Conservation (phyloP, 2,888 invertebrate genomes). For the Nomada ruficornis region DNA sequence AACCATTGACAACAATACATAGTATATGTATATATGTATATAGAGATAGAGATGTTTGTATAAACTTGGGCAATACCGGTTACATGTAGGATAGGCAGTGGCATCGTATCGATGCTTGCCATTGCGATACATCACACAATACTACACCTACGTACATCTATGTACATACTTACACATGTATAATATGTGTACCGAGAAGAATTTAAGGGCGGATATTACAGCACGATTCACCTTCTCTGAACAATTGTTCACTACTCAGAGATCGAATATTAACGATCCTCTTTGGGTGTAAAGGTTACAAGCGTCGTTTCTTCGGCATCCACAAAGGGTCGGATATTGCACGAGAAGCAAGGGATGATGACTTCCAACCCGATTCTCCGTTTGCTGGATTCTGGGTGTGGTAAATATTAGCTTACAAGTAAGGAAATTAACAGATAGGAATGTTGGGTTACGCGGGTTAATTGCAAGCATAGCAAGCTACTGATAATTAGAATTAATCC, state of each 20-base stretch:
- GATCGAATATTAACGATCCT: conserved; percentile 7
- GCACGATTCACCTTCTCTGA: too few species aligned
- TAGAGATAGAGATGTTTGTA: background rate
- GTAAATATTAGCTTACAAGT: conserved; percentile 29
- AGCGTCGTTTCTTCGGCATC: background rate
- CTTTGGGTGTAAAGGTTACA: background rate
- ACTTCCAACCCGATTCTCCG: conserved; percentile 31
- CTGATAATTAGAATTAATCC: conserved; percentile 10
- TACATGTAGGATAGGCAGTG: background rate
- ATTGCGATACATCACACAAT: conserved; percentile 2
- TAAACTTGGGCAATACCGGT: conserved; percentile 4
- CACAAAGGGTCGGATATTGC: background rate
- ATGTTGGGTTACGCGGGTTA: background rate
- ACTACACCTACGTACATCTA: background rate
- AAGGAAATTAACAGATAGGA: conserved; percentile 8
- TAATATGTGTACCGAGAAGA: background rate
- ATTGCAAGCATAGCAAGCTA: background rate
- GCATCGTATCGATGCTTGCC: background rate
- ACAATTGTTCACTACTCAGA: background rate
- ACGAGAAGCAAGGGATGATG: background rate
- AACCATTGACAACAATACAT: conserved; percentile 18
- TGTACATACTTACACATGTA: background rate
- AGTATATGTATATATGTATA: background rate
- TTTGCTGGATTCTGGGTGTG: background rate
- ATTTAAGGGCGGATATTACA: background rate